Evolutionary conservation across 1,140 invertebrate species (phyloP), one percentile per base, ranked within the genome.

Genomic region (Psilanteris sp.): DNA sequence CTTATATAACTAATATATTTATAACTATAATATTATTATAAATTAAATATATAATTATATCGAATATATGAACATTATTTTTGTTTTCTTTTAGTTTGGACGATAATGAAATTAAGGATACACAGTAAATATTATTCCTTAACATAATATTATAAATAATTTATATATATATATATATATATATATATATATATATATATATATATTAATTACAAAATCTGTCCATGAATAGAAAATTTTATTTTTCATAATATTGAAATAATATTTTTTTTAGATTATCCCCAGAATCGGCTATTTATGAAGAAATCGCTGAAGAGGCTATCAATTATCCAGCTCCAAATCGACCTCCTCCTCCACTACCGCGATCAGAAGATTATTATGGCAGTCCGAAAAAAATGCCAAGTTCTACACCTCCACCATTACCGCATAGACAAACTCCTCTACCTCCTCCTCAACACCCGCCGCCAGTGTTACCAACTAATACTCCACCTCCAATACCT

Each of bases 381-480:
- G 83, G 87, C 37, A 74, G 81, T 31, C 83, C 81, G 7, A 85
- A 81, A 22, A 81, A 83, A 5, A 84, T 87, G 62, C 82, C 61
- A 52, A 88, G 34, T 81, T 87, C 81, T 44, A 87, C 89, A 26
- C 91, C 93, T 8, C 93, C 93, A 0, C 93, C 92, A 2, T 89
- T 92, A n/a, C 93, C 93, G 2, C 90, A 90, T 18, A 86, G 91
- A 36, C 90, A 90, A 57, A 89, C 90, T 16, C 88, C 90, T 22
- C 83, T 88, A 16, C 86, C 88, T 18, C 91, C 90, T 4, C 89
- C 90, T 2, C 90, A 91, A 20, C 89, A 91, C 8, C 91, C 91
- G 8, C 90, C 90, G 1, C 91, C 89, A 24, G 81, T 71, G 61
- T 48, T 89, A 88, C 41, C 88, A 83, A 74, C 87, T 16, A 89